phyloP scores from a whole-genome alignment of 2,888 invertebrate genomes.

The Unio pictorum region DNA sequence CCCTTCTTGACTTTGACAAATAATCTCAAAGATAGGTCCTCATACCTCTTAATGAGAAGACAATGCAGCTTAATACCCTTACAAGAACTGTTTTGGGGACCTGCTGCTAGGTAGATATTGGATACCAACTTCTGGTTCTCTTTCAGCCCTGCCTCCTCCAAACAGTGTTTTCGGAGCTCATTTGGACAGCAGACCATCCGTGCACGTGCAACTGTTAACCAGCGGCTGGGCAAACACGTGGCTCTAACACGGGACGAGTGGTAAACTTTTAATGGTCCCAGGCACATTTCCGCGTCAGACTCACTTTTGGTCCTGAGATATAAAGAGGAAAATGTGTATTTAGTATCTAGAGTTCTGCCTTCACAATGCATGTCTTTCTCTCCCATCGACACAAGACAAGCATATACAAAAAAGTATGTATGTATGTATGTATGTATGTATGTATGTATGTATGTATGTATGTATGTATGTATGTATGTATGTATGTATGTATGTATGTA shows the following conservation, averaged over 20 bases:
- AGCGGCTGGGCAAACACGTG: conserved; percentile 32
- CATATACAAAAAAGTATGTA: too few species aligned
- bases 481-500: too few species aligned
- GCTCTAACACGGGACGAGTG: conserved; percentile 22
- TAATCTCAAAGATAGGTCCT: conserved; percentile 25
- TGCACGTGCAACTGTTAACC: conserved; percentile 28
- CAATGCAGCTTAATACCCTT: conserved; percentile 26
- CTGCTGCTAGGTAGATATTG: conserved; percentile 28
- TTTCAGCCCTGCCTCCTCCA: conserved; percentile 26
- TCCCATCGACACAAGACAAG: too few species aligned
- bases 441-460: too few species aligned
- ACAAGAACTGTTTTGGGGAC: conserved; percentile 18
- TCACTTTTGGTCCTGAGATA: too few species aligned
- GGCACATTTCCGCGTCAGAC: conserved; percentile 21
- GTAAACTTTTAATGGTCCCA: conserved; percentile 29
- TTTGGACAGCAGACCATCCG: conserved; percentile 27
- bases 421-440: too few species aligned
- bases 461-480: too few species aligned
- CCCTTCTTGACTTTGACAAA: conserved; percentile 32
- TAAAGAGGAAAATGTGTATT: too few species aligned
- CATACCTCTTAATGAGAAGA: conserved; percentile 30
- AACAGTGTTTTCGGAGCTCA: conserved; percentile 17
- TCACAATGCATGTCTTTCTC: too few species aligned
- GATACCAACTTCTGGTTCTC: conserved; percentile 36
- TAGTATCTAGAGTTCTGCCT: too few species aligned